Percentiles rank a stretch among this genome's conserved stretches.
phyloP scores from a whole-genome alignment of 2,797 vertebrate genomes.

The Labeo calbasu region DNA sequence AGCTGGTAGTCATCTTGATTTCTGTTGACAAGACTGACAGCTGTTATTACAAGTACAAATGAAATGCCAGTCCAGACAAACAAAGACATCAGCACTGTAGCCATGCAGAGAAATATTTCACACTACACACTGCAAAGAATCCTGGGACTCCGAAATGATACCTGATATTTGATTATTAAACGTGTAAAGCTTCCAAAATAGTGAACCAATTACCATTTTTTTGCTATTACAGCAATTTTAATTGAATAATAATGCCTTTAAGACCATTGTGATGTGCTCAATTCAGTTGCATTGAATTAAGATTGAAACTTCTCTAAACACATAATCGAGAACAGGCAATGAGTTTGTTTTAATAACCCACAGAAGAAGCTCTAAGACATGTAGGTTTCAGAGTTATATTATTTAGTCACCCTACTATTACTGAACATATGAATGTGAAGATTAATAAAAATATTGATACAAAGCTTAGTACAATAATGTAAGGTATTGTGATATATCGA shows the following conservation, averaged over 20 bases:
- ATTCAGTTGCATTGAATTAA: background rate
- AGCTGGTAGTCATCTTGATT: constrained; percentile 92
- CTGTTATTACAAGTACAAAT: constrained; percentile 17
- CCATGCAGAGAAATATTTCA: constrained; percentile 1
- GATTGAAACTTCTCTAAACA: background rate
- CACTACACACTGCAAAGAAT: background rate
- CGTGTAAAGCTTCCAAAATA: background rate
- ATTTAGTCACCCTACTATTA: background rate
- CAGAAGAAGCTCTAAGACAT: background rate
- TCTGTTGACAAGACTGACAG: constrained; percentile 65
- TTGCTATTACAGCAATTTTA: background rate
- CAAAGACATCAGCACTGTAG: background rate
- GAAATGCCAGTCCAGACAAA: constrained; percentile 1
- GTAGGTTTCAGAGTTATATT: background rate
- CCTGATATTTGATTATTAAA: background rate
- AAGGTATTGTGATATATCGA: no score
- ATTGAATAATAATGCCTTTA: background rate
- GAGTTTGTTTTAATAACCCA: background rate
- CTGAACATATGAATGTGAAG: background rate
- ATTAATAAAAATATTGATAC: no score
- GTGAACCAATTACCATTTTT: background rate
- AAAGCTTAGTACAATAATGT: no score
- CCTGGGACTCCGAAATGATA: background rate
- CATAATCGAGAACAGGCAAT: background rate
- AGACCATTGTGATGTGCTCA: background rate